These are phyloP conservation scores for Athrips mouffetella DNA, from an alignment of 2,888 invertebrate species.

Conservation along the genomic window DNA sequence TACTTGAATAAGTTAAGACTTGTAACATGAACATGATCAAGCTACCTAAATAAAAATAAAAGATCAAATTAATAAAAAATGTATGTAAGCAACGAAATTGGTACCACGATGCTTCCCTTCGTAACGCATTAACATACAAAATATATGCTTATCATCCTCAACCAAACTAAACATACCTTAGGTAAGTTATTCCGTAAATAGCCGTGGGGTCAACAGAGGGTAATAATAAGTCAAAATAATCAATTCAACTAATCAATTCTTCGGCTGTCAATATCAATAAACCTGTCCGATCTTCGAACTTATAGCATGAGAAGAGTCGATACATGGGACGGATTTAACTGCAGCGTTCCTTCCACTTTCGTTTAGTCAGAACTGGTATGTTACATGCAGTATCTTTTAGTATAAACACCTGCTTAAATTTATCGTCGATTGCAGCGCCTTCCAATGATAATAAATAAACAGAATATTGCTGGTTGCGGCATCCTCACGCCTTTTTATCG, in stretches of 20 bases:
- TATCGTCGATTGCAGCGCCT: slow-evolving; percentile 39
- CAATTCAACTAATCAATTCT: not conserved
- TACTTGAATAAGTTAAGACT: too few relatives aligned
- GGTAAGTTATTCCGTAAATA: not conserved
- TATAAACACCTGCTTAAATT: slow-evolving; percentile 46
- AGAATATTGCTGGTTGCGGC: slow-evolving; percentile 28
- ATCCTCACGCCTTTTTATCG: slow-evolving; percentile 23
- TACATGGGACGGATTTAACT: not conserved
- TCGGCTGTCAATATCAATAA: slow-evolving; percentile 6
- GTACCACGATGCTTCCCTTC: too few relatives aligned
- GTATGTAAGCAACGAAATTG: too few relatives aligned
- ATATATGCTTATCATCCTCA: too few relatives aligned
- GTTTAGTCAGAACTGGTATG: slow-evolving; percentile 24
- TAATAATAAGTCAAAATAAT: slow-evolving; percentile 1
- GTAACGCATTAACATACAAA: too few relatives aligned
- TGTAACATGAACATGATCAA: too few relatives aligned
- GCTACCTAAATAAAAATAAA: too few relatives aligned
- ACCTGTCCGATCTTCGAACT: slow-evolving; percentile 2
- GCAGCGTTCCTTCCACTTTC: slow-evolving; percentile 32
- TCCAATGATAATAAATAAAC: slow-evolving; percentile 38
- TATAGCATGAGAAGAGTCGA: not conserved
- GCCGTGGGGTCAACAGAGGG: not conserved
- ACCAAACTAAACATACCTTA: not conserved
- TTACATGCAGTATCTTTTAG: too few relatives aligned
- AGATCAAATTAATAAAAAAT: too few relatives aligned